phyloP scores from a whole-genome alignment of 92 coral and sea anemone genomes.

The Isaurus tuberculatus region DNA sequence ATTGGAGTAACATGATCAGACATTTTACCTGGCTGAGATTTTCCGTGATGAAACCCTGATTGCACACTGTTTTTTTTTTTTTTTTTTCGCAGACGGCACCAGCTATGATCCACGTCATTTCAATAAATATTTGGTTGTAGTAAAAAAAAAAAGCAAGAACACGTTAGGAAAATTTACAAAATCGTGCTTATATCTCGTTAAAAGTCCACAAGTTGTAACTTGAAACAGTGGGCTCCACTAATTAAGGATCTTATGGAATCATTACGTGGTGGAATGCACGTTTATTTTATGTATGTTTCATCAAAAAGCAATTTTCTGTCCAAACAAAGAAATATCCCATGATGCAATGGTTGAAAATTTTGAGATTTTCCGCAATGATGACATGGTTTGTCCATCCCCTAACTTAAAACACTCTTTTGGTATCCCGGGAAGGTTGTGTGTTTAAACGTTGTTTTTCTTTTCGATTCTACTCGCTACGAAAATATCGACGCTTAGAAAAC shows the following conservation, averaged over 20 bases:
- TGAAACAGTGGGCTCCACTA: neutral
- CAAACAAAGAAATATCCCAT: conserved; percentile 29
- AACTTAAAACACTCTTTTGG: neutral
- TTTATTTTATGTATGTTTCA: conserved; percentile 1
- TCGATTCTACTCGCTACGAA: neutral
- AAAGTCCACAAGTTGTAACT: too few species aligned
- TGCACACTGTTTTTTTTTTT: neutral
- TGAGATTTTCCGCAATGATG: conserved; percentile 40
- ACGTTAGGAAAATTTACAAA: neutral
- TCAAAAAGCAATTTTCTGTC: neutral
- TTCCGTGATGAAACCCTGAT: conserved; percentile 26
- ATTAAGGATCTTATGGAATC: neutral
- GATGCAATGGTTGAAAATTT: conserved; percentile 4
- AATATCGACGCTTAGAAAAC: neutral
- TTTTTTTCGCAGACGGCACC: conserved; percentile 11
- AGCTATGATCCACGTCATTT: neutral
- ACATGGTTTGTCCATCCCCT: neutral
- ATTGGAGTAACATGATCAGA: conserved; percentile 32
- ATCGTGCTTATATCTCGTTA: neutral
- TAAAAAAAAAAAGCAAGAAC: neutral
- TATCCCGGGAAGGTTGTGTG: neutral
- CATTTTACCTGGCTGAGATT: conserved; percentile 14
- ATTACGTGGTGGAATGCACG: neutral
- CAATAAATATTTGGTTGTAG: too few species aligned
- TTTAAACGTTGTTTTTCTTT: neutral